phyloP scores from a whole-genome alignment of 2,888 invertebrate species.

The Calliscelio sp. region DNA sequence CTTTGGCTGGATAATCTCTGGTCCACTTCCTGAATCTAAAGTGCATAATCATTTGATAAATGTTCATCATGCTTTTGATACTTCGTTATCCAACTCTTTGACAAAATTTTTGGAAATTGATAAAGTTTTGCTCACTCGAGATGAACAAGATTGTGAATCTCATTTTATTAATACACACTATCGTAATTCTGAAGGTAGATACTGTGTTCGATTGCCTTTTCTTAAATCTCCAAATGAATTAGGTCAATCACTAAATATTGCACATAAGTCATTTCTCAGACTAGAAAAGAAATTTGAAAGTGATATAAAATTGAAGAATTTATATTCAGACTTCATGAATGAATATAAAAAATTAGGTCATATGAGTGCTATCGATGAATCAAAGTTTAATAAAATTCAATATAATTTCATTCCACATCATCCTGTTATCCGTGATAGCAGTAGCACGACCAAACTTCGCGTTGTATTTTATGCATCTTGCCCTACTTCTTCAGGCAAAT shows the following conservation, averaged over 20 bases:
- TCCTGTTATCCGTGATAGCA: neutral
- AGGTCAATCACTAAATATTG: neutral
- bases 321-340: neutral
- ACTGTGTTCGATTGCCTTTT: slow-evolving; percentile 14
- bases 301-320: neutral
- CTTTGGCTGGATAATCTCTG: too few relatives aligned
- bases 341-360: slow-evolving; percentile 20
- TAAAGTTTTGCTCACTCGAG: neutral
- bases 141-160: slow-evolving; percentile 29
- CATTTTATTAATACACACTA: slow-evolving; percentile 13
- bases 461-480: slow-evolving; percentile 18
- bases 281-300: slow-evolving; percentile 2
- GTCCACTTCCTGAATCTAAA: too few relatives aligned
- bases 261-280: slow-evolving; percentile 5
- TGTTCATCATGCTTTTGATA: slow-evolving; percentile 24
- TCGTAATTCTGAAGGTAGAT: slow-evolving; percentile 2
- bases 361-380: neutral
- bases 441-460: neutral
- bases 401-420: neutral
- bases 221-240: neutral
- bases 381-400: neutral
- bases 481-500: neutral
- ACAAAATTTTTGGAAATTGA: slow-evolving; percentile 22
- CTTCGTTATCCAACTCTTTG: neutral
- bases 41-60: neutral